Evolutionary conservation across 2,113 vertebrate species (phyloP), one percentile per base, ranked within the genome.

Genomic region (Oreochromis spilurus): DNA sequence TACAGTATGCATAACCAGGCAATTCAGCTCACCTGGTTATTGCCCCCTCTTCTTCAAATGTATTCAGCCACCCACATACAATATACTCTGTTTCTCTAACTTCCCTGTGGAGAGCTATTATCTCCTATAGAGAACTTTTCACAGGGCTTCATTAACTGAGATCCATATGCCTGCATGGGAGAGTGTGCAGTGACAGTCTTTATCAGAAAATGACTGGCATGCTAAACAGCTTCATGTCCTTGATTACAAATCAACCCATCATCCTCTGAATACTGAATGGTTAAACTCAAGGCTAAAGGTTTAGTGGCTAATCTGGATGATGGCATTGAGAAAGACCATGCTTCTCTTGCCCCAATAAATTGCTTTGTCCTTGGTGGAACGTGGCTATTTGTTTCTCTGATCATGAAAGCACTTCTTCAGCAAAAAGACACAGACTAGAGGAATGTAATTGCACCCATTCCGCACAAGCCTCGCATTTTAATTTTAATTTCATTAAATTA

Each of bases 141-240:
- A 65, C 77, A 62, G 58, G 13, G 52, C 19, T 65, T 26, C 65
- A 82, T 84, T 88, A 86, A 87, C 85, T 80, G 72, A 83, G 83
- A 82, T 36, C 40, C 34, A 85, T 83, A 67, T 81, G 52, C 55
- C 65, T 60, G 21, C n/a, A 53, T 65, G n/a, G 7, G 17, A 81
- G 53, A 81, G 38, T 86, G 50, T 53, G 62, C 50, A 78, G 53
- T 13, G 75, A 80, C 85, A 83, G 77, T 53, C n/a, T 85, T 86
- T 83, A 90, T 89, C 84, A 88, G 65, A 88, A 82, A 90, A 78
- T 81, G 57, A 87, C 45, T 86, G 84, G 54, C 88, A 82, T 86
- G 70, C 38, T 52, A 31, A 82, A 83, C 45, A 87, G 78, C 19
- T 31, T 9, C 19, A 5, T 87, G 79, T 80, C 78, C 88, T 86